Evolutionary conservation across 2,888 invertebrate genomes (phyloP).

Genomic region (Leptopilina drosophilae): DNA sequence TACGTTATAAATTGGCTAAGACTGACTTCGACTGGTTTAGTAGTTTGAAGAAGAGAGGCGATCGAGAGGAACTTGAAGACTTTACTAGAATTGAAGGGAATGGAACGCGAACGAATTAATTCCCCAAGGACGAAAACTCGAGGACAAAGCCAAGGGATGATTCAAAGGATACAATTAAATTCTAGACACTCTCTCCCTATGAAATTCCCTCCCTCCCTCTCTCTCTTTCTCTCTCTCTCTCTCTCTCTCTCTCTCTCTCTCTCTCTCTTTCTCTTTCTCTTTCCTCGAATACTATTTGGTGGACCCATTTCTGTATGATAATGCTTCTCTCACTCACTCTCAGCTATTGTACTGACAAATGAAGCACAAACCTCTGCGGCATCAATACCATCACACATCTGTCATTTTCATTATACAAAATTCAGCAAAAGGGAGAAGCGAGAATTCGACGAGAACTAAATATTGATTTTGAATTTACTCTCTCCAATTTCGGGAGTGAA

Average conservation of each 20-base stretch:
- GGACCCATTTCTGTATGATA: constrained; percentile 12
- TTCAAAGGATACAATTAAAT: constrained; percentile 42
- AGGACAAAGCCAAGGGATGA: constrained; percentile 28
- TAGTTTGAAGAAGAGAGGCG: constrained; percentile 37
- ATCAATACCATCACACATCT: constrained; percentile 15
- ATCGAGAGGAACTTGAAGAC: constrained; percentile 35
- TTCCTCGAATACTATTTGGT: too few relatives aligned
- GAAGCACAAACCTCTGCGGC: constrained; percentile 17
- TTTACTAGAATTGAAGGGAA: background rate
- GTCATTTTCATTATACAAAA: constrained; percentile 22
- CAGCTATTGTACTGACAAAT: background rate
- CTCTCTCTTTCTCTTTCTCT: background rate
- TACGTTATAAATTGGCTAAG: constrained; percentile 39
- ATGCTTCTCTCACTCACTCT: background rate
- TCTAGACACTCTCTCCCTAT: constrained; percentile 37
- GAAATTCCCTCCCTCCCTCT: background rate
- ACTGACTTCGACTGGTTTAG: constrained; percentile 30
- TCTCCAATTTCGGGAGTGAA: constrained; percentile 3
- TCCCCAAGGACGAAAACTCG: constrained; percentile 39
- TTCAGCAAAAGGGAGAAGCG: background rate
- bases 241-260: background rate
- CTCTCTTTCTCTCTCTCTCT: background rate
- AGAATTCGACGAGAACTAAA: background rate
- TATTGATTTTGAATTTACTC: constrained; percentile 30
- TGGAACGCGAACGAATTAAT: constrained; percentile 37